Base-by-base conservation (phyloP, 1,140 invertebrate species). In the Papilio aristodemus region DNA sequence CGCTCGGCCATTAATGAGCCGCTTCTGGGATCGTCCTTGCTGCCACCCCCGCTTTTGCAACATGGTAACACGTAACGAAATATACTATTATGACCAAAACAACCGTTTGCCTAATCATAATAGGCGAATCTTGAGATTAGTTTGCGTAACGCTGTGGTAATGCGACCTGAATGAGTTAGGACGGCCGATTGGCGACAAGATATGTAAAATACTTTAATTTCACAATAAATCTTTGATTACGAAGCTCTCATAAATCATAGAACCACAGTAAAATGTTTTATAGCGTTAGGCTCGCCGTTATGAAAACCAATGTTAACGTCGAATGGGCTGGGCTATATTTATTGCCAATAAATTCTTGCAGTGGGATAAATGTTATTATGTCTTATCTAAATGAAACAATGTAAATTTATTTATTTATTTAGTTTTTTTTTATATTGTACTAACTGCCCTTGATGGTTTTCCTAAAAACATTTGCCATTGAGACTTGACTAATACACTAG, bases 11-110 rank as follows among this genome's bases (percentile, higher is more conserved):
- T 67, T 76, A 76, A 75, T 76, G 71, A 76, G 70, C 68, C 27
- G 27, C 27, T 32, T 32, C 27, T 63, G 50, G 36, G 46, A 39
- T 68, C 63, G 68, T 71, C 72, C 76, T 77, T 74, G 73, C 70
- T 74, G 39, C 69, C 67, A 27, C 75, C 69, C 75, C 59, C 57
- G 63, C 71, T 70, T 67, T 71, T 72, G 73, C 70, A 64, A 71
- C 67, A 70, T 70, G 37, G 2, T 22, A 66, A 14, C 66, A 71
- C 68, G 39, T 54, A 57, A 46, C 38, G 54, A 36, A 70, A 43
- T 39, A 54, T 59, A 67, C 69, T 62, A 43, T 67, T 38, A 69
- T 72, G 60, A 43, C 32, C 66, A 54, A 68, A 58, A 71, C 70
- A 43, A 62, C 19, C 17, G 39, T 41, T 60, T 27, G 36, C 60